Base-by-base conservation (phyloP, 2,113 vertebrate species). In the Tachysurus vachellii region DNA sequence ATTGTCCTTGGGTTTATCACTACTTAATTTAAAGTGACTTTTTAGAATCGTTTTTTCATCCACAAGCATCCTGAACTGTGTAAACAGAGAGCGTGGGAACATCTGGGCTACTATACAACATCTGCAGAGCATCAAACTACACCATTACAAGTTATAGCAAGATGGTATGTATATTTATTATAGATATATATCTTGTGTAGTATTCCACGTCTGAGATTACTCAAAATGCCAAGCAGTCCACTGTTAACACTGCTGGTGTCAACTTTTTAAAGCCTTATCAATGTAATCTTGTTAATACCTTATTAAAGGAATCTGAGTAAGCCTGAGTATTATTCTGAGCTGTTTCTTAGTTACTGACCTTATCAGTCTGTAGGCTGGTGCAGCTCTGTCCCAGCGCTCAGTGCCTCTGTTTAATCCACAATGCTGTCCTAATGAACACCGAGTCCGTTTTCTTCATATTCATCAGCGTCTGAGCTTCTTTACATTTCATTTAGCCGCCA, bases 351-450 rank as follows among this genome's bases (percentile, higher is more conserved):
- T 21, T 4, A 84, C 83, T 84, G 54, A 84, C 83, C 83, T 75
- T 44, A 23, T 76, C 50, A 23, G 28, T 57, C 3, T 0, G 59
- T 28, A 59, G 84, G 50, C 23, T 21, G 54, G 5, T 47, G 73
- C 82, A 71, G 82, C 82, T 79, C 71, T 77, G 57, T 80, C 76
- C 75, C 44, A 8, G 75, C 57, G 19, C 75, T 66, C n/a, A 62
- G 19, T 50, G 26, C 79, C 70, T 54, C 64, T 50, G 68, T 75
- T 62, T 81, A 81, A 57, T 87, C 88, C 87, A 80, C 85, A 75
- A 66, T 56, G 77, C 44, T 84, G 57, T 89, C 79, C 76, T 73
- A 21, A 77, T 77, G 23, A 82, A 61, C 47, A 42, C 80, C 54
- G 5, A 70, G 28, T 80, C 17, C 56, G 53, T 44, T 82, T 57